Base-by-base conservation (phyloP, 2,888 invertebrate genomes). In the Steinernema hermaphroditum region DNA sequence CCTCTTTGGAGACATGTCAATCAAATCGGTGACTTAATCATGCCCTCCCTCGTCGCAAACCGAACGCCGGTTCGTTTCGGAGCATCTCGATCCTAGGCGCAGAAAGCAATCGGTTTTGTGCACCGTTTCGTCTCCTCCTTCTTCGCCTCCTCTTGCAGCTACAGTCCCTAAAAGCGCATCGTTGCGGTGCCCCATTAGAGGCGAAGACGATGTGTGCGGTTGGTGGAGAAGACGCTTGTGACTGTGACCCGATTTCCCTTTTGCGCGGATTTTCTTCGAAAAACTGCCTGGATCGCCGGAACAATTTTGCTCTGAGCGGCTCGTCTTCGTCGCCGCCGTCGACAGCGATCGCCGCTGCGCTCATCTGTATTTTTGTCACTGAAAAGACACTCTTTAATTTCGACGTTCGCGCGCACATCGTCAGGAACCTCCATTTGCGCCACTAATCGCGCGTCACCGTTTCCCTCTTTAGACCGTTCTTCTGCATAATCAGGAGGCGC, bases 381-480 rank as follows among this genome's bases (percentile, higher is more conserved):
- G 54, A 54, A 22, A 54, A 54, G 54, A 54, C 24, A 24, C 49
- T 41, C 16, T 54, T 54, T 54, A 54, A 54, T 54, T 54, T 54
- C 54, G 16, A 24, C 54, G 54, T 54, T 54, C 54, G 54, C 54
- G 54, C 54, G 54, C 54, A 6, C 12, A 22, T 54, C 27, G 24
- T 54, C 54, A 22, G 54, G 54, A 54, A 46, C 54, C 54, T 6
- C 54, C 22, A 54, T 54, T 54, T 54, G 14, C 54, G 54, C 54
- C 54, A 54, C 54, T 54, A 54, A 54, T 54, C 54, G 54, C 54
- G 4, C 54, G 54, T 54, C 54, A 54, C 54, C 54, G 54, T 54
- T 54, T 54, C 54, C 6, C 54, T 54, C 54, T 54, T 54, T 54
- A 4, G 54, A 54, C 14, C 54, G n/a, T 54, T 27, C 27, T 54